A percentile compares a stretch with the other conserved stretches of the same genome.
These are phyloP conservation scores for Leptodactylus fuscus DNA, from an alignment of 2,113 vertebrate genomes.

Conservation along the genomic window DNA sequence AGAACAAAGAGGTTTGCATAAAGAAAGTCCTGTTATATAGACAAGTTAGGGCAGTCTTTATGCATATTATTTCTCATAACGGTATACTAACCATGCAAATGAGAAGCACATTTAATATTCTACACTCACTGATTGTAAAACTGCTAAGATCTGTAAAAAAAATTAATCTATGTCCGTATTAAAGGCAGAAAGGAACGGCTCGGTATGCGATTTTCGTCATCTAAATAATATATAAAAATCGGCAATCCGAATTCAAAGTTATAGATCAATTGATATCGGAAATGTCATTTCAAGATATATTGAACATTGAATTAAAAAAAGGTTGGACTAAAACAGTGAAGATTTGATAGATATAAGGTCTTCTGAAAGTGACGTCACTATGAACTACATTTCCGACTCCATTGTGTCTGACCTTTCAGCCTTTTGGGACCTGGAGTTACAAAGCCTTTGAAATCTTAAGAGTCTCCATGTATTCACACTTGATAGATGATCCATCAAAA, in stretches of 20 bases:
- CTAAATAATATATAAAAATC: constrained; percentile 9
- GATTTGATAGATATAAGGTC: too few species aligned
- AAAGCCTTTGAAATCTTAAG: too few species aligned
- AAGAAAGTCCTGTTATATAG: constrained; percentile 57
- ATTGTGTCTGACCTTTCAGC: too few species aligned
- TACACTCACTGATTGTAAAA: constrained; percentile 53
- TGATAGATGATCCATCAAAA: too few species aligned
- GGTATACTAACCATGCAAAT: constrained; percentile 60
- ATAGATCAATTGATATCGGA: not conserved
- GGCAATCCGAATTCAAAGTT: not conserved
- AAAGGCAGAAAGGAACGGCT: not conserved
- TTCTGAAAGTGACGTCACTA: too few species aligned
- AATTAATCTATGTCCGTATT: constrained; percentile 24
- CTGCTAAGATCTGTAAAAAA: constrained; percentile 32
- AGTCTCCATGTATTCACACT: too few species aligned
- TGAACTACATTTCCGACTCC: too few species aligned
- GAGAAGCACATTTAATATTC: constrained; percentile 46
- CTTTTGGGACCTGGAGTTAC: too few species aligned
- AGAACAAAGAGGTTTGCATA: constrained; percentile 57
- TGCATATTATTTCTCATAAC: constrained; percentile 57
- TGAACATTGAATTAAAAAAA: too few species aligned
- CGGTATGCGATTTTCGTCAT: not conserved
- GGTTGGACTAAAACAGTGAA: too few species aligned
- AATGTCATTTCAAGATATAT: not conserved
- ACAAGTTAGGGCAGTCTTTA: constrained; percentile 56